Conservation (phyloP, 2,888 invertebrate species). For the Agrotis puta region DNA sequence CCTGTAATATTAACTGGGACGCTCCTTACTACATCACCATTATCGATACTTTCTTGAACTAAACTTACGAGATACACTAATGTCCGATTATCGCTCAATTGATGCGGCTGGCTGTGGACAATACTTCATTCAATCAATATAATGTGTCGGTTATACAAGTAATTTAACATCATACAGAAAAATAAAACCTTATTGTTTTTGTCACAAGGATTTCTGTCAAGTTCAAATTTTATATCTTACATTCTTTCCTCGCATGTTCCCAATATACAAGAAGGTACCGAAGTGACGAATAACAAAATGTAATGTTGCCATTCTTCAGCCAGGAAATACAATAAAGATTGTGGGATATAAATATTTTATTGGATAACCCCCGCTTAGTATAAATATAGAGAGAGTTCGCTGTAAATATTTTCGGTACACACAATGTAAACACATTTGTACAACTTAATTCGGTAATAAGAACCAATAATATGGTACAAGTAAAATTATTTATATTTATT, state of each 20-base stretch:
- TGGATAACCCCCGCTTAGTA: slow-evolving; percentile 50
- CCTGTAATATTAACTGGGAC: slow-evolving; percentile 86
- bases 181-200: slow-evolving; percentile 12
- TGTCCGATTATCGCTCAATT: not conserved
- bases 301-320: slow-evolving; percentile 51
- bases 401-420: slow-evolving; percentile 54
- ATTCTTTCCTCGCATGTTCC: slow-evolving; percentile 15
- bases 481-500: slow-evolving; percentile 27
- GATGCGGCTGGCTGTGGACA: not conserved
- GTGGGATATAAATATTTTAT: slow-evolving; percentile 62
- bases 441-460: slow-evolving; percentile 54
- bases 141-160: not conserved
- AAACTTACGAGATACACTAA: not conserved
- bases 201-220: not conserved
- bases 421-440: slow-evolving; percentile 36
- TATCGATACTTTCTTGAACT: slow-evolving; percentile 75
- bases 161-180: not conserved
- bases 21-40: slow-evolving; percentile 68
- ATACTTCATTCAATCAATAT: not conserved
- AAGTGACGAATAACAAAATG: slow-evolving; percentile 34
- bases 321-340: slow-evolving; percentile 53
- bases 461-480: slow-evolving; percentile 29
- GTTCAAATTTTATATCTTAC: not conserved
- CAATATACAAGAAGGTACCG: slow-evolving; percentile 15
- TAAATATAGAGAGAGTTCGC: slow-evolving; percentile 45